Percentiles rank a stretch among this genome's conserved stretches.
Evolutionary conservation across 2,797 vertebrate species (phyloP).

Genomic region (Urocyon cinereoargenteus): DNA sequence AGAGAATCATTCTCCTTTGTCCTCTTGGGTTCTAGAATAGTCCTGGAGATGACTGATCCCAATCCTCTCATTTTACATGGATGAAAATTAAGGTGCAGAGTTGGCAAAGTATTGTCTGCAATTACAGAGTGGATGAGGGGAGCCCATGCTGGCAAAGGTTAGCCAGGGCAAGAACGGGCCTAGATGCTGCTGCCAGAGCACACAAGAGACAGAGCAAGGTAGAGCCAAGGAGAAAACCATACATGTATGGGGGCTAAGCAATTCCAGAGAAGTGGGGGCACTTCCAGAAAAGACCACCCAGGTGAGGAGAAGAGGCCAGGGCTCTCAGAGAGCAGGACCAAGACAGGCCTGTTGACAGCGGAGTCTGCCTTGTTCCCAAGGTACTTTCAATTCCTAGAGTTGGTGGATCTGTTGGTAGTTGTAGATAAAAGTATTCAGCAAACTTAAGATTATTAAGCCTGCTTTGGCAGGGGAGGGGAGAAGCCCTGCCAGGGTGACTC

Average conservation of each 20-base stretch:
- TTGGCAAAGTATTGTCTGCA: neutral
- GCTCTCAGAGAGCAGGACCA: accelerated
- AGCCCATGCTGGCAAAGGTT: accelerated
- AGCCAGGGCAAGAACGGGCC: accelerated
- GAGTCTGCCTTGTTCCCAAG: accelerated
- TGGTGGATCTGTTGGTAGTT: accelerated
- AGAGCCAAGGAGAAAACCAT: accelerated
- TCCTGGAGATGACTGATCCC: neutral
- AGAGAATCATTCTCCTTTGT: neutral
- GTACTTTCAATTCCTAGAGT: neutral
- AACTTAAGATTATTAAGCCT: neutral
- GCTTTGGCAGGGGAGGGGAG: too few species aligned
- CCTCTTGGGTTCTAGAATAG: neutral
- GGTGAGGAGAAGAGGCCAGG: neutral
- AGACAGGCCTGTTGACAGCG: accelerated
- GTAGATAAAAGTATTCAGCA: neutral
- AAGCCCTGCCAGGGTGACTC: neutral
- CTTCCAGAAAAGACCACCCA: neutral
- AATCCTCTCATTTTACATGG: neutral
- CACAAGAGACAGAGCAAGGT: accelerated
- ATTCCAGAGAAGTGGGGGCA: neutral
- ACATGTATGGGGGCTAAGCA: accelerated
- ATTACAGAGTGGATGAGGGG: accelerated
- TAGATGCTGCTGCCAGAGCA: too few species aligned
- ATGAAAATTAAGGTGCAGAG: neutral